Conservation (phyloP, 2,888 invertebrate species). For the Ferdinandea cuprea region DNA sequence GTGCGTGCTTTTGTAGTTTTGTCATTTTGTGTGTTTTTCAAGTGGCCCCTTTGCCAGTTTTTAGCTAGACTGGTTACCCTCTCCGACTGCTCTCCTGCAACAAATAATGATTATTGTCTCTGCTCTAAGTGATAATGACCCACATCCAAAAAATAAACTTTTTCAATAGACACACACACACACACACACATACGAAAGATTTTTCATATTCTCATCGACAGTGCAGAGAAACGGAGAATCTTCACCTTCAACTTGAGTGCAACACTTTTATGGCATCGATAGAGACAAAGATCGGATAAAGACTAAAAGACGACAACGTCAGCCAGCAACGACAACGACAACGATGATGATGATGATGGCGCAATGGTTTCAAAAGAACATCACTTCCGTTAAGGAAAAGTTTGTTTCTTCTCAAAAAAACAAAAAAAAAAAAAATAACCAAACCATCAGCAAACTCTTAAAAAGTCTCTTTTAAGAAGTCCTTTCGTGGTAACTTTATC, state of each 20-base stretch:
- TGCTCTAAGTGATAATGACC: conserved; percentile 68
- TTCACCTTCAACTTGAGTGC: conserved; percentile 60
- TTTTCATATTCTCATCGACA: not conserved
- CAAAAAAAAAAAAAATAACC: too few species aligned
- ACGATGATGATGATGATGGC: conserved; percentile 9
- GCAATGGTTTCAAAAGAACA: conserved; percentile 56
- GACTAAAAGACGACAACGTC: not conserved
- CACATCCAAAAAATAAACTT: conserved; percentile 50
- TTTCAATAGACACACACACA: conserved; percentile 5
- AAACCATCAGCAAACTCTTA: not conserved
- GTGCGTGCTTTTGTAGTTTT: conserved; percentile 51
- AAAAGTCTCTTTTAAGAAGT: conserved; percentile 46
- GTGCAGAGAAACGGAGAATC: too few species aligned
- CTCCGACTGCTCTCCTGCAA: conserved; percentile 18
- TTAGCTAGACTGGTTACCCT: conserved; percentile 53
- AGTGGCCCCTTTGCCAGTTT: conserved; percentile 66
- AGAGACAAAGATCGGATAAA: conserved; percentile 31
- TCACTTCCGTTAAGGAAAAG: conserved; percentile 48
- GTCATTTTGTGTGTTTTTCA: conserved; percentile 47
- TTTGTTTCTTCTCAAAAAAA: conserved; percentile 38
- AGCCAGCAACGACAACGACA: conserved; percentile 8
- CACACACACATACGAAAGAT: not conserved
- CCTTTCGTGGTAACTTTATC: conserved; percentile 56
- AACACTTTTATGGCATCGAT: conserved; percentile 45
- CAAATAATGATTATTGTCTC: conserved; percentile 63